Conservation (phyloP, 1,140 invertebrate genomes). For the Pseudomyrmex cubaensis region DNA sequence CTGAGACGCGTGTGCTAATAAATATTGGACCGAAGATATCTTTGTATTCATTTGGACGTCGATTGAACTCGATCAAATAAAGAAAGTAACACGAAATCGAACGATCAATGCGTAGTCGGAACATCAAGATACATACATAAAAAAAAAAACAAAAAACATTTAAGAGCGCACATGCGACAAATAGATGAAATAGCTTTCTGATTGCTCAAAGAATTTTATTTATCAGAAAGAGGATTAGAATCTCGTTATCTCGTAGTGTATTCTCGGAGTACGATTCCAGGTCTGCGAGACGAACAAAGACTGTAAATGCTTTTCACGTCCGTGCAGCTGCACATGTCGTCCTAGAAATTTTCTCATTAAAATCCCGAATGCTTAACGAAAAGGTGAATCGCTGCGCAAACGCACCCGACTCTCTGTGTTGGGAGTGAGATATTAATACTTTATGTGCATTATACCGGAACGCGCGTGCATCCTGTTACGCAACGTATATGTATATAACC, state of each 20-base stretch:
- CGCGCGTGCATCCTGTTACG: conserved; percentile 40
- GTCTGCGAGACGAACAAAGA: neutral
- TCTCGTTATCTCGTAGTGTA: neutral
- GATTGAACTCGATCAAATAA: neutral
- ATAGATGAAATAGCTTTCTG: no score
- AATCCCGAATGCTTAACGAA: conserved; percentile 33
- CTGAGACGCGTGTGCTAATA: neutral
- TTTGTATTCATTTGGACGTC: neutral
- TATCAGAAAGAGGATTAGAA: no score
- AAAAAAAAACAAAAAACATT: no score
- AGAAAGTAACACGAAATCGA: neutral
- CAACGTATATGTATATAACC: conserved; percentile 65
- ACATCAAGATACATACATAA: neutral
- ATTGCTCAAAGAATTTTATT: no score
- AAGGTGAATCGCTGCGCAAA: conserved; percentile 16
- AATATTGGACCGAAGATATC: neutral
- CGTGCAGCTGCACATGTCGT: neutral
- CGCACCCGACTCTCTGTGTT: conserved; percentile 9
- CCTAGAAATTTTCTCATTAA: conserved; percentile 35
- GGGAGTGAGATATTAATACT: conserved; percentile 38
- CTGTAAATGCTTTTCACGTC: conserved; percentile 4
- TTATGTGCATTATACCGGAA: conserved; percentile 31
- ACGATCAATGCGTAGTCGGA: neutral
- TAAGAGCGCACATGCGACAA: no score
- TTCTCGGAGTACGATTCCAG: neutral